These are phyloP conservation scores for Isurus oxyrinchus DNA, from an alignment of 2,113 vertebrate species.

Conservation along the genomic window DNA sequence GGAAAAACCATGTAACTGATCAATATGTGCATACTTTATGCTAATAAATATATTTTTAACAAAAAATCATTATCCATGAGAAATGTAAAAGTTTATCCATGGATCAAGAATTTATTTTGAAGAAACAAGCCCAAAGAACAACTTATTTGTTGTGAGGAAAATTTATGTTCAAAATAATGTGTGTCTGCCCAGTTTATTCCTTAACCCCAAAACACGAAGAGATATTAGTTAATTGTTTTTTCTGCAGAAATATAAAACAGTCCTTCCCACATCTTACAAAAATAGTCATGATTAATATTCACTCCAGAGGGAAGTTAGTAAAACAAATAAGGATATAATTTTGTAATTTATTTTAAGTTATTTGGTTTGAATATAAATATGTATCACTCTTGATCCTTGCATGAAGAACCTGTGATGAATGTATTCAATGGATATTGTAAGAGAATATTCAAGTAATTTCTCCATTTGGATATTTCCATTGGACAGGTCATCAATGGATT, in stretches of 20 bases:
- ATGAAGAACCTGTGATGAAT: not conserved
- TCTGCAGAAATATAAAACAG: not conserved
- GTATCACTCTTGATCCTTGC: not conserved
- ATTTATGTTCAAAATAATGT: not conserved
- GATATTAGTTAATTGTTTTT: not conserved
- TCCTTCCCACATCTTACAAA: not conserved
- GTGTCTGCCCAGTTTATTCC: not conserved
- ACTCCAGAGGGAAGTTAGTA: not conserved
- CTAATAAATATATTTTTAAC: not conserved
- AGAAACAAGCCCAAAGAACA: not conserved
- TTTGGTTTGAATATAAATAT: not conserved
- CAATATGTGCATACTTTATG: not conserved
- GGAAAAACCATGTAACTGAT: not conserved
- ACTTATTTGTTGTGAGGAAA: not conserved
- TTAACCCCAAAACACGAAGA: not conserved
- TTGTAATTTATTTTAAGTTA: not conserved
- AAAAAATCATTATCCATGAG: not conserved
- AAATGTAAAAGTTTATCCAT: not conserved
- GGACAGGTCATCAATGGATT: not conserved
- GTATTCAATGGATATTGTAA: not conserved
- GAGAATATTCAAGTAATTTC: not conserved
- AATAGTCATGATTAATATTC: not conserved
- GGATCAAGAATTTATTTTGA: not conserved
- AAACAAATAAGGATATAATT: not conserved
- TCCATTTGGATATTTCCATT: not conserved